phyloP scores from a whole-genome alignment of 1,140 invertebrate genomes.

The Nixonia krombeini region DNA sequence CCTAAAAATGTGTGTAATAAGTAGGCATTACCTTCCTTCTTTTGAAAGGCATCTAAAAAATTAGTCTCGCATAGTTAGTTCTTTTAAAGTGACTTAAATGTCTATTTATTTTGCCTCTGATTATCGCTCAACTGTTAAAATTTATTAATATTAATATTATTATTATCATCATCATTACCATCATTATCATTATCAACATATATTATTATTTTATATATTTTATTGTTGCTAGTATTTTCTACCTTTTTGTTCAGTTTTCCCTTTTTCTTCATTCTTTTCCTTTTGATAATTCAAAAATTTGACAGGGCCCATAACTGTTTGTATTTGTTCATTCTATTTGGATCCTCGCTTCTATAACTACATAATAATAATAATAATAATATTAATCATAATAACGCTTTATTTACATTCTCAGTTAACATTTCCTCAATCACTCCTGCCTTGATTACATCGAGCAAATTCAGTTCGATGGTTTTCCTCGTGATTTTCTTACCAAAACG shows the following conservation, averaged over 20 bases:
- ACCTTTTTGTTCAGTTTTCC: constrained; percentile 4
- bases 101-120: constrained; percentile 54
- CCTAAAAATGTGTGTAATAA: constrained; percentile 53
- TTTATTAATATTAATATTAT: constrained; percentile 54
- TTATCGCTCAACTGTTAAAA: constrained; percentile 50
- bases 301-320: constrained; percentile 35
- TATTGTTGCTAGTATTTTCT: constrained; percentile 6
- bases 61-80: constrained; percentile 60
- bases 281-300: constrained; percentile 45
- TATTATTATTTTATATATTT: constrained; percentile 66
- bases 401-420: constrained; percentile 64
- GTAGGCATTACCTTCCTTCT: constrained; percentile 51
- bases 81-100: constrained; percentile 58
- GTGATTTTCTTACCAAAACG: constrained; percentile 48
- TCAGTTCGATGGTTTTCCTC: constrained; percentile 28
- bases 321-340: constrained; percentile 45
- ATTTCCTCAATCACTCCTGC: constrained; percentile 47
- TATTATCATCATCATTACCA: constrained; percentile 51
- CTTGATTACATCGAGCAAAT: constrained; percentile 47
- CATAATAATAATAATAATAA: too few species aligned
- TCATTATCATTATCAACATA: constrained; percentile 56
- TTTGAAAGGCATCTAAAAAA: constrained; percentile 49
- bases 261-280: constrained; percentile 11
- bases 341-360: constrained; percentile 51
- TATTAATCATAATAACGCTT: too few species aligned